Percentiles rank a stretch among this genome's conserved stretches.
Conservation (phyloP, 2,113 vertebrate species). For the Ictalurus punctatus region DNA sequence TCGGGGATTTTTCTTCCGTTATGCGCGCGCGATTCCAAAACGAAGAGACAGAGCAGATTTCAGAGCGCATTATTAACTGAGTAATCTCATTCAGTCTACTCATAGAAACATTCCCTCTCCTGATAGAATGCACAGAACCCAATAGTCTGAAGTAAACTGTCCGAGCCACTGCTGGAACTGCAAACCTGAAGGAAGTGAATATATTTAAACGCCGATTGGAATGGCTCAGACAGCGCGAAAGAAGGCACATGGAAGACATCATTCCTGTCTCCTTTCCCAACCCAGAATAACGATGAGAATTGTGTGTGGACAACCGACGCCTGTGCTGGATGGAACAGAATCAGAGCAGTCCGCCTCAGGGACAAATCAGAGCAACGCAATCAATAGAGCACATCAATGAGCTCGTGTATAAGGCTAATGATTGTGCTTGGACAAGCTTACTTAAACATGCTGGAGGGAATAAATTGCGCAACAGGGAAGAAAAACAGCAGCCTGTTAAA, state of each 20-base stretch:
- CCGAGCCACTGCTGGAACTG: background rate
- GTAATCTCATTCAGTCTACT: background rate
- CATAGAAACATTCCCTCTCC: background rate
- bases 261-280: background rate
- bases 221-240: background rate
- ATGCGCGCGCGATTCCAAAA: background rate
- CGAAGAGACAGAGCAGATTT: background rate
- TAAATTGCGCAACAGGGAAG: conserved; percentile 40
- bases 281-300: background rate
- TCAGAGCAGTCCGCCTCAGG: conserved; percentile 66
- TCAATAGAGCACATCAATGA: conserved; percentile 81
- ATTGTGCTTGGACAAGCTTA: conserved; percentile 66
- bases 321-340: conserved; percentile 44
- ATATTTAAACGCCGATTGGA: background rate
- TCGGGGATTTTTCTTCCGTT: background rate
- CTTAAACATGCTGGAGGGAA: conserved; percentile 59
- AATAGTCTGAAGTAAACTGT: background rate
- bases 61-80: background rate
- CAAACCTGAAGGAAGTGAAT: background rate
- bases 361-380: conserved; percentile 76
- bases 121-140: background rate
- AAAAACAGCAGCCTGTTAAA: background rate
- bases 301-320: background rate
- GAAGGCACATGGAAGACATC: background rate
- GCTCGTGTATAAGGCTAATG: conserved; percentile 74